Evolutionary conservation across 2,888 invertebrate species (phyloP).

Genomic region (Diploptera punctata): DNA sequence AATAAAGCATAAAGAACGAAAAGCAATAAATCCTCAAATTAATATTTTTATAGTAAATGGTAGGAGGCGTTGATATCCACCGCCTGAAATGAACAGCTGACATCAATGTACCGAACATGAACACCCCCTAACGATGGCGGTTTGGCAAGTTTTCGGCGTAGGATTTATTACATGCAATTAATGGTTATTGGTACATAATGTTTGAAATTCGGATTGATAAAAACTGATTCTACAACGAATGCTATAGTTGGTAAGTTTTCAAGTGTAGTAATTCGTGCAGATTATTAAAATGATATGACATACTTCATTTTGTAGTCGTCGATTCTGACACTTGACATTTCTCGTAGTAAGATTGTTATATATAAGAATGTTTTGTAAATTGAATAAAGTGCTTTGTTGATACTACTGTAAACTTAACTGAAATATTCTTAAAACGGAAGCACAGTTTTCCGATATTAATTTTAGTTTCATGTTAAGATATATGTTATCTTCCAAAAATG

Average conservation of each 20-base stretch:
- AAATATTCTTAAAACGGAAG: no score
- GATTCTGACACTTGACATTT: slow-evolving; percentile 3
- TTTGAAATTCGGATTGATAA: background rate
- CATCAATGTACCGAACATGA: background rate
- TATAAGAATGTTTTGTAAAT: no score
- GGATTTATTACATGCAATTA: background rate
- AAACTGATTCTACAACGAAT: background rate
- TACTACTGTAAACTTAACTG: no score
- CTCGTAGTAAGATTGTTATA: no score
- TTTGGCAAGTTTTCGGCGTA: background rate
- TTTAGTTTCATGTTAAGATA: no score
- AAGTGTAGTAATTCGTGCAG: background rate
- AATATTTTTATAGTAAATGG: no score
- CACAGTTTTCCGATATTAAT: no score
- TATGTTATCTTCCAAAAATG: no score
- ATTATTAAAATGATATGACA: background rate
- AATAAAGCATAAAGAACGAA: no score
- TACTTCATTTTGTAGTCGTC: background rate
- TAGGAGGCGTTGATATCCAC: background rate
- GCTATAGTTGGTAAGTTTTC: background rate
- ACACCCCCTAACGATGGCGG: slow-evolving; percentile 14
- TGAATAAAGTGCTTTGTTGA: no score
- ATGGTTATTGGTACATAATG: background rate
- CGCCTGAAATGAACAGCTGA: slow-evolving; percentile 4
- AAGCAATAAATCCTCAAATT: no score